These are phyloP conservation scores for Emmelina monodactyla DNA, from an alignment of 2,888 invertebrate genomes.

Conservation along the genomic window DNA sequence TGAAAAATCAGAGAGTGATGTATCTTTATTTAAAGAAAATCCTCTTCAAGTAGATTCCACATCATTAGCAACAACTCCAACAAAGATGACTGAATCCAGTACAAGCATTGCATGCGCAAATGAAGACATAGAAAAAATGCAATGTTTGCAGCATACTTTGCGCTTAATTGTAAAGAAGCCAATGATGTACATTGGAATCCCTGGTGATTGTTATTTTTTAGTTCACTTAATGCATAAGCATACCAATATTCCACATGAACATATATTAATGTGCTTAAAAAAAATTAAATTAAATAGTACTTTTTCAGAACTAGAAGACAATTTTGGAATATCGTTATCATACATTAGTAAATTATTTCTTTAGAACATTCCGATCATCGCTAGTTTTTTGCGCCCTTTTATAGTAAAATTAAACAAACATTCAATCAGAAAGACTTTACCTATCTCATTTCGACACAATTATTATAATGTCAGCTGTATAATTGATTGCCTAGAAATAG, in stretches of 20 bases:
- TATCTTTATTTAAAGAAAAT: too few species aligned
- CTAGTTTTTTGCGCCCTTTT: constrained; percentile 9
- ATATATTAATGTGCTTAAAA: constrained; percentile 14
- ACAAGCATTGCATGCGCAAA: too few species aligned
- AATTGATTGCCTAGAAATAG: too few species aligned
- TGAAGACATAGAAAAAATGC: too few species aligned
- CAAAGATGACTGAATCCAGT: too few species aligned
- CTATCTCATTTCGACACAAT: too few species aligned
- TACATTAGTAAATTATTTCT: too few species aligned
- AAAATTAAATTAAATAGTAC: constrained; percentile 16
- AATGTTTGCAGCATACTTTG: too few species aligned
- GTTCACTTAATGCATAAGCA: constrained; percentile 14
- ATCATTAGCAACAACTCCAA: too few species aligned
- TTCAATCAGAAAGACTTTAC: constrained; percentile 11
- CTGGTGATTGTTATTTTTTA: constrained; percentile 8
- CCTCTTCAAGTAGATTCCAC: too few species aligned
- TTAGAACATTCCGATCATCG: constrained; percentile 12
- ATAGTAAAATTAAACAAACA: constrained; percentile 10
- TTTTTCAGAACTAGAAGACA: constrained; percentile 17
- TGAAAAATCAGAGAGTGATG: too few species aligned
- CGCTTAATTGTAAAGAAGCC: constrained; percentile 14
- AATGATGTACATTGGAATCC: constrained; percentile 13
- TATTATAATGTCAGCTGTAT: too few species aligned
- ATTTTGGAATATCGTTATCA: constrained; percentile 15
- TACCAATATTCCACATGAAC: constrained; percentile 10